Evolutionary conservation across 1,140 invertebrate species (phyloP).

Genomic region (Papilio machaon): DNA sequence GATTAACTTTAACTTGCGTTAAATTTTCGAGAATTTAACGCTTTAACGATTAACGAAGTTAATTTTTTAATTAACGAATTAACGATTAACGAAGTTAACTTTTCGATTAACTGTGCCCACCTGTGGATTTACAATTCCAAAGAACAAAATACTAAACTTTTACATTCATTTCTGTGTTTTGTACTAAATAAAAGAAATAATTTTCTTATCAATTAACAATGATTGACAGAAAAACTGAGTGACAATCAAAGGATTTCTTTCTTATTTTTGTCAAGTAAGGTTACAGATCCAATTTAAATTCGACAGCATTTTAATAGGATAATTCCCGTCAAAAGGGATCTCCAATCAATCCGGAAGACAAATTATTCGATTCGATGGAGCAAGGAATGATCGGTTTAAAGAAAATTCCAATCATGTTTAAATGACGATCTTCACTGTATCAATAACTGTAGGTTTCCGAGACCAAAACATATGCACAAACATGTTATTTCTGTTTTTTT

Average conservation of each 20-base stretch:
- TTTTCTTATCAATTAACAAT: background rate
- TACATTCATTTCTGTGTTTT: too few relatives aligned
- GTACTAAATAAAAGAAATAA: too few relatives aligned
- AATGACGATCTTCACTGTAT: background rate
- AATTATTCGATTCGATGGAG: background rate
- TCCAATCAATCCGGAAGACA: conserved; percentile 12
- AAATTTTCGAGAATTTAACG: too few relatives aligned
- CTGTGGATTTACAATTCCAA: too few relatives aligned
- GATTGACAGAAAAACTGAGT: background rate
- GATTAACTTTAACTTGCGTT: too few relatives aligned
- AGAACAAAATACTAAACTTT: too few relatives aligned
- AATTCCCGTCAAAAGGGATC: conserved; percentile 13
- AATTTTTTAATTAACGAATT: too few relatives aligned
- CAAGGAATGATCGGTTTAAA: background rate
- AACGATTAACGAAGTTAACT: too few relatives aligned
- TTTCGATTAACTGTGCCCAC: too few relatives aligned
- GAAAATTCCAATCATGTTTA: background rate
- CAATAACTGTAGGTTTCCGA: background rate
- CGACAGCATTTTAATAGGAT: conserved; percentile 19
- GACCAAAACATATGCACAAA: background rate
- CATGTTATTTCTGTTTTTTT: too few relatives aligned
- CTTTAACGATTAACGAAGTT: too few relatives aligned
- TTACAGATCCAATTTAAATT: conserved; percentile 4
- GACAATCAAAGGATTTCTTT: background rate
- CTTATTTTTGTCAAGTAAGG: background rate